Evolutionary conservation across 2,888 invertebrate species (phyloP).

Genomic region (Patella ulyssiponensis): DNA sequence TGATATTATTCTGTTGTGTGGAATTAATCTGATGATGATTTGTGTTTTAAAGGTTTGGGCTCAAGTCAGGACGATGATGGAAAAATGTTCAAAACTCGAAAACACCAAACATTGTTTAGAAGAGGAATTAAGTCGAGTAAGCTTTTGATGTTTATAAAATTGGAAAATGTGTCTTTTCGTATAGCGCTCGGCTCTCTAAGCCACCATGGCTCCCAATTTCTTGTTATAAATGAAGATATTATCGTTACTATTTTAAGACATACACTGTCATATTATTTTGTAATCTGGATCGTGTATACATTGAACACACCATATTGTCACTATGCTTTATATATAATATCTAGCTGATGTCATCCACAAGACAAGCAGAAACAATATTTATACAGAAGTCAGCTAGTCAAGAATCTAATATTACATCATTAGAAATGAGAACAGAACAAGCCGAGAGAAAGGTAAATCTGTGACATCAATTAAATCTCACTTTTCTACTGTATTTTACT

Average conservation of each 20-base stretch:
- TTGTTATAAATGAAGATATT: too few species aligned
- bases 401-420: slow-evolving; percentile 51
- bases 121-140: slow-evolving; percentile 59
- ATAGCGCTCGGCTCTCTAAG: too few species aligned
- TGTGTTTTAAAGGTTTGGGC: slow-evolving; percentile 52
- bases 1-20: too few species aligned
- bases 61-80: slow-evolving; percentile 61
- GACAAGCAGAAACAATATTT: slow-evolving; percentile 49
- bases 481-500: too few species aligned
- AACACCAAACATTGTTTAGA: slow-evolving; percentile 51
- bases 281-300: too few species aligned
- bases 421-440: slow-evolving; percentile 51
- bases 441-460: slow-evolving; percentile 59
- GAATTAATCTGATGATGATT: background rate
- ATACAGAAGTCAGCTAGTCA: slow-evolving; percentile 54
- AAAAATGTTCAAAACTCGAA: slow-evolving; percentile 59
- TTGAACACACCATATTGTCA: too few species aligned
- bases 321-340: background rate
- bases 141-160: background rate
- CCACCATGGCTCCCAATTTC: too few species aligned
- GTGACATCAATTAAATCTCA: too few species aligned
- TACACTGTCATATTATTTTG: too few species aligned
- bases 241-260: too few species aligned
- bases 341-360: slow-evolving; percentile 31
- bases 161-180: too few species aligned